Conservation (phyloP, 1,140 invertebrate species). For the Drosophila oshimai region DNA sequence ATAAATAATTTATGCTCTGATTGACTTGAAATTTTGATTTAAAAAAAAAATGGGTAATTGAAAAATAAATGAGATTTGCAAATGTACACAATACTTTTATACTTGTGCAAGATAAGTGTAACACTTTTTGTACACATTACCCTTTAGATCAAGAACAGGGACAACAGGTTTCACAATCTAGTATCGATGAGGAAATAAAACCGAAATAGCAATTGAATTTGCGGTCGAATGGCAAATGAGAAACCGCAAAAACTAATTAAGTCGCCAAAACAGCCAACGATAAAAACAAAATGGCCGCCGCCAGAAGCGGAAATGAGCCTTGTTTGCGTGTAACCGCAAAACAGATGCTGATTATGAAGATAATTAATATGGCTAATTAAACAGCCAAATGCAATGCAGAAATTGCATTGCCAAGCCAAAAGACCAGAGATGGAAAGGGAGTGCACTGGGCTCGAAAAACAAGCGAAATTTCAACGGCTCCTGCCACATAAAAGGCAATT, state of each 20-base stretch:
- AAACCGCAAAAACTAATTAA: slow-evolving; percentile 67
- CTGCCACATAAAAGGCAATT: slow-evolving; percentile 79
- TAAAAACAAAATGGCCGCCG: slow-evolving; percentile 55
- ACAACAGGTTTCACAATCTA: too few relatives aligned
- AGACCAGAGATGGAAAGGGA: background rate
- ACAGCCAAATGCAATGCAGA: slow-evolving; percentile 41
- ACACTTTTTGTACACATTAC: too few relatives aligned
- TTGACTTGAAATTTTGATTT: too few relatives aligned
- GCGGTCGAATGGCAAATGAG: slow-evolving; percentile 16
- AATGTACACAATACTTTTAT: too few relatives aligned
- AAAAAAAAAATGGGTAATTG: too few relatives aligned
- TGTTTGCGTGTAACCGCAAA: slow-evolving; percentile 47
- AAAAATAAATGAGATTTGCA: too few relatives aligned
- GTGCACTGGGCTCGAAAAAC: slow-evolving; percentile 18
- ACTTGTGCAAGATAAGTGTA: too few relatives aligned
- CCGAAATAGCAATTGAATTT: slow-evolving; percentile 12
- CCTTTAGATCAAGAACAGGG: background rate
- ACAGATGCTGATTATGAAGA: slow-evolving; percentile 54
- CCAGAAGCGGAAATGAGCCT: slow-evolving; percentile 62
- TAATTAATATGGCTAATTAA: slow-evolving; percentile 77
- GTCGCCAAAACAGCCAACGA: slow-evolving; percentile 11
- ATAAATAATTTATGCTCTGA: too few relatives aligned
- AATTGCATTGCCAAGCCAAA: slow-evolving; percentile 37
- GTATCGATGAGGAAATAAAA: too few relatives aligned
- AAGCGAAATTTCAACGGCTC: slow-evolving; percentile 72